A percentile compares a stretch with the other conserved stretches of the same genome.
These are phyloP conservation scores for Beaufortia kweichowensis DNA, from an alignment of 2,113 vertebrate species.

Conservation along the genomic window DNA sequence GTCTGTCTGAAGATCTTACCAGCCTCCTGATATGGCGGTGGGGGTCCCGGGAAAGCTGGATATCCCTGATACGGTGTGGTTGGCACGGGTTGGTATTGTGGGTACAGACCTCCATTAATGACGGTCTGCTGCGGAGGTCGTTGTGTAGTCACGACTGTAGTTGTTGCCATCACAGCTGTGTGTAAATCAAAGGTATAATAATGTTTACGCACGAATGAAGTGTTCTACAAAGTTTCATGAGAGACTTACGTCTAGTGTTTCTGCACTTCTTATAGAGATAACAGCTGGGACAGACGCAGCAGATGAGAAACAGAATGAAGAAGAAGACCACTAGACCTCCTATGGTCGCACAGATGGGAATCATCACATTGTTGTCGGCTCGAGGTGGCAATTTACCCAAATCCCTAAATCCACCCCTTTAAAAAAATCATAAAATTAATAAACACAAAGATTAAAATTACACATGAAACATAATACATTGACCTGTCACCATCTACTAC, in stretches of 20 bases:
- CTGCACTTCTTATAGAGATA: conserved; percentile 87
- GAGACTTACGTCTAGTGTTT: conserved; percentile 75
- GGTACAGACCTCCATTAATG: conserved; percentile 15
- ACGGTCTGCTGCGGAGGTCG: conserved; percentile 55
- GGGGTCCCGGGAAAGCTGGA: conserved; percentile 74
- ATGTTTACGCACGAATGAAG: not conserved
- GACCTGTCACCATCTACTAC: no score
- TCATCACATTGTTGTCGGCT: rapidly evolving
- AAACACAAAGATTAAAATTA: not conserved
- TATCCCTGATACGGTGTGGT: conserved; percentile 55
- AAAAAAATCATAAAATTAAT: not conserved
- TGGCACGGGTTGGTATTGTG: conserved; percentile 76
- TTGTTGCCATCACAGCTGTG: conserved; percentile 75
- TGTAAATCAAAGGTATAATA: conserved; percentile 9
- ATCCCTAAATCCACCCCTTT: not conserved
- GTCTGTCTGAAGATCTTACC: not conserved
- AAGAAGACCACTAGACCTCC: conserved; percentile 59
- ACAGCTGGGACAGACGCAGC: conserved; percentile 89
- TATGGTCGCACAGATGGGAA: not conserved
- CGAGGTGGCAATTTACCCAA: not conserved
- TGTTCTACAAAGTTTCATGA: no score
- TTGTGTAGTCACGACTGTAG: conserved; percentile 78
- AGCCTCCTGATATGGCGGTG: not conserved
- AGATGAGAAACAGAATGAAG: conserved; percentile 75
- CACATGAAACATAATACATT: no score